Evolutionary conservation across 2,797 vertebrate species (phyloP).

Genomic region (Helicolenus hilgendorfi): DNA sequence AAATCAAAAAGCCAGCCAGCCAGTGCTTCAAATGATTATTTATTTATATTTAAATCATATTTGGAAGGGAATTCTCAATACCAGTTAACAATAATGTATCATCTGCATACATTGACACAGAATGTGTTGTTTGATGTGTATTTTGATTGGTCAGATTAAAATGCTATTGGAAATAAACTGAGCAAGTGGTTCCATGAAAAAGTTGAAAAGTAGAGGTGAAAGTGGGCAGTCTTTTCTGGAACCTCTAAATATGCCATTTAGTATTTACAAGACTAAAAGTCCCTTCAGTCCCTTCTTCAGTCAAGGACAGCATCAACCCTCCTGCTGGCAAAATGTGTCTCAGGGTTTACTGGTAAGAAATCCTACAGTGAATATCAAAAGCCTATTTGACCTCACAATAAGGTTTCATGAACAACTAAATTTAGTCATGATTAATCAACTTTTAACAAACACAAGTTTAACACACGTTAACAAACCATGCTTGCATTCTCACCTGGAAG

Average conservation of each 20-base stretch:
- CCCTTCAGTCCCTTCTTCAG: not conserved
- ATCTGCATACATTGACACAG: not conserved
- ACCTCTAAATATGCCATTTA: not conserved
- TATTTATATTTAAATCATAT: not conserved
- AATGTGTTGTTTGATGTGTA: not conserved
- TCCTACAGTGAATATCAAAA: not conserved
- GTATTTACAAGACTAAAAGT: not conserved
- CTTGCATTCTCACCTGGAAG: not conserved
- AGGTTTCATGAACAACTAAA: not conserved
- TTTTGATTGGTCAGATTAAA: not conserved
- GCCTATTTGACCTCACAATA: not conserved
- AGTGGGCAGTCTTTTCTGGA: not conserved
- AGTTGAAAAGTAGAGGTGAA: not conserved
- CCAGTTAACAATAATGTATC: not conserved
- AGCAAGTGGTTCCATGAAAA: not conserved
- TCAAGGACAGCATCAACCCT: not conserved
- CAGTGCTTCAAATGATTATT: not conserved
- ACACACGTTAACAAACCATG: not conserved
- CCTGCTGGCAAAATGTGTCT: not conserved
- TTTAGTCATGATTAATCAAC: not conserved
- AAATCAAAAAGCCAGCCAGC: not conserved
- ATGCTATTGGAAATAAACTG: not conserved
- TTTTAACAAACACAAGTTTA: not conserved
- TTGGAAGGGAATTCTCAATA: not conserved
- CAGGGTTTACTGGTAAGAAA: not conserved